Evolutionary conservation across 2,113 vertebrate species (phyloP).

Genomic region (Spizaetus ornatus): DNA sequence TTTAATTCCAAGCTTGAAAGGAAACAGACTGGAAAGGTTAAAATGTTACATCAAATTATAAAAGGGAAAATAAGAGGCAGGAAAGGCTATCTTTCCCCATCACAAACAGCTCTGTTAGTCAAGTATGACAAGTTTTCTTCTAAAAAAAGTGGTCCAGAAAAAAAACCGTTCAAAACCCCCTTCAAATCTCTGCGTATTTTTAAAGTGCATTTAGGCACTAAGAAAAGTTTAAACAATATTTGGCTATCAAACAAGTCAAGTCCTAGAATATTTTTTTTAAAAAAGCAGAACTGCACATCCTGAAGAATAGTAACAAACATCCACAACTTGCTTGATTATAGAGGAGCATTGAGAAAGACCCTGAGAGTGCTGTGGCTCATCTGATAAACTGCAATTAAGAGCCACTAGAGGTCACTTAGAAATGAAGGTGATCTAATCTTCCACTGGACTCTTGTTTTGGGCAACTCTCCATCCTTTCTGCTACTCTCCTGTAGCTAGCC

Average conservation of each 20-base stretch:
- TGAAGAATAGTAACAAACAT: background rate
- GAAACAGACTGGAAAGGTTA: slow-evolving; percentile 22
- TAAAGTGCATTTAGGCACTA: background rate
- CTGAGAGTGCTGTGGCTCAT: background rate
- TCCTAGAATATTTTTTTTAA: background rate
- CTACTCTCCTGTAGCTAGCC: background rate
- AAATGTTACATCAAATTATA: slow-evolving; percentile 39
- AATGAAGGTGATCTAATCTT: background rate
- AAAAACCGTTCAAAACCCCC: no score
- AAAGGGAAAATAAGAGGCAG: background rate
- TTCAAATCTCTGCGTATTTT: background rate
- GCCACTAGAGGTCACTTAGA: background rate
- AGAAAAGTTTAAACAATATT: background rate
- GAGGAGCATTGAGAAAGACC: background rate
- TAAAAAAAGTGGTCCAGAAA: background rate
- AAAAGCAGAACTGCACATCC: background rate
- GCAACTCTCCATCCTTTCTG: background rate
- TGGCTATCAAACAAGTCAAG: background rate
- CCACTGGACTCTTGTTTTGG: background rate
- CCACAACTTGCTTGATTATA: background rate
- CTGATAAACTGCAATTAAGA: background rate
- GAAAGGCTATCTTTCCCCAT: slow-evolving; percentile 14
- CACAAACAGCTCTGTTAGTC: background rate
- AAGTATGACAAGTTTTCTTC: background rate
- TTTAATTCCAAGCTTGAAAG: slow-evolving; percentile 61